Evolutionary conservation across 1,140 invertebrate genomes (phyloP), one percentile per base, ranked within the genome.

Genomic region (Calycopis cecrops): DNA sequence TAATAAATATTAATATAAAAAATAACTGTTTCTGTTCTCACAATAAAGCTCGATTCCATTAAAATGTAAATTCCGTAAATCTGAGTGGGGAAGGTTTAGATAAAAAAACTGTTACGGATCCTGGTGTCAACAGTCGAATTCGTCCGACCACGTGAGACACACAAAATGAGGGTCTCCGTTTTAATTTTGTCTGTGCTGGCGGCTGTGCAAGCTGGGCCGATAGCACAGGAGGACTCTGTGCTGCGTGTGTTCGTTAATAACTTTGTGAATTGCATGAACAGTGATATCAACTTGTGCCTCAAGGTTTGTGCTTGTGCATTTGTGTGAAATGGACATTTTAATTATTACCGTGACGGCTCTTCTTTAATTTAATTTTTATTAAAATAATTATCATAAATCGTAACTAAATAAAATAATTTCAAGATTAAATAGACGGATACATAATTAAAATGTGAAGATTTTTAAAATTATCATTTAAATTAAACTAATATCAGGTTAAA

Each of bases 101-200:
- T 83, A 81, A 86, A 84, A 44, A 86, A 79, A 81, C 69, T 80
- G 72, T 77, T 76, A 73, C 69, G 73, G 71, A 71, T 71, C 68
- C 69, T 67, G 52, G 62, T 52, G 52, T 63, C 65, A 79, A 68
- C 82, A 85, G 79, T 79, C 63, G 66, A 68, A 73, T 73, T 71
- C 67, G 65, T 65, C 61, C 63, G 57, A 65, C 62, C 57, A 72
- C 65, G 68, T 71, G 66, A 67, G 62, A 59, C 55, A 55, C 55
- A 48, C 68, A 76, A 78, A 52, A 86, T 87, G 81, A 87, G 76
- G 73, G 57, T 67, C 48, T 60, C 74, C 59, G 51, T 80, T 38
- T 63, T 79, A 62, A 59, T 85, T 57, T 64, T 82, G 50, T 69
- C 76, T 67, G 53, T 68, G 18, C 57, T 71, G 42, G 72, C 64